Evolutionary conservation across 2,113 vertebrate genomes (phyloP), one percentile per base, ranked within the genome.

Genomic region (Neodontobutis hainanensis): DNA sequence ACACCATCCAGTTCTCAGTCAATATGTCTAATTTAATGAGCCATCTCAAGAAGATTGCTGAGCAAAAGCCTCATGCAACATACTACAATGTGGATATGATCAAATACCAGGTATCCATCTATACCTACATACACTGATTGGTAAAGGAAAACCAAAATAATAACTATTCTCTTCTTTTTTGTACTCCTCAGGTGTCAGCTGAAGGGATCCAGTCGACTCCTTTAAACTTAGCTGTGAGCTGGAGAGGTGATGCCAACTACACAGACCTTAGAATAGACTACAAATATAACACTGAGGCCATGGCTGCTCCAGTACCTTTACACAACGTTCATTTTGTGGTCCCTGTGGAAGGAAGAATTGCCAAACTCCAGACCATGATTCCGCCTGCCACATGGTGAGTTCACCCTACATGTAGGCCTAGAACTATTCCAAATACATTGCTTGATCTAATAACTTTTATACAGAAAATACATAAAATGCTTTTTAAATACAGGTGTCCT

Each of bases 21-120:
- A 98, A 98, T 77, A 99, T 99, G 97, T 95, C 96, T 90, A 98
- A 97, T 85, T 75, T 99, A 90, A 95, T 98, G 94, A 93, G 92
- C 72, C 97, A 99, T 79, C 90, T 99, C 48, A 99, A 95, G 89
- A 98, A 95, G 89, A 96, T 99, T 46, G 96, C 97, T 0, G 97
- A 99, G 70, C 97, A 98, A 92, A 97, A 98, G 81, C 97, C 97
- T 10, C 96, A 97, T 78, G 97, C 97, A 36, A 98, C 97, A 3
- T 99, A 99, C 89, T 99, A 99, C 86, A 99, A 99, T 12, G 97
- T 99, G 89, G 97, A 99, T 76, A 99, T 99, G 96, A 94, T 99
- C 85, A 99, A 99, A 77, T 99, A 99, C 85, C 97, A 99, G 95
- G 97, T 98, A 81, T 35, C 2, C 4, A 78, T 85, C 32, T 11